phyloP scores from a whole-genome alignment of 1,140 invertebrate species.

The Lepidurus arcticus region DNA sequence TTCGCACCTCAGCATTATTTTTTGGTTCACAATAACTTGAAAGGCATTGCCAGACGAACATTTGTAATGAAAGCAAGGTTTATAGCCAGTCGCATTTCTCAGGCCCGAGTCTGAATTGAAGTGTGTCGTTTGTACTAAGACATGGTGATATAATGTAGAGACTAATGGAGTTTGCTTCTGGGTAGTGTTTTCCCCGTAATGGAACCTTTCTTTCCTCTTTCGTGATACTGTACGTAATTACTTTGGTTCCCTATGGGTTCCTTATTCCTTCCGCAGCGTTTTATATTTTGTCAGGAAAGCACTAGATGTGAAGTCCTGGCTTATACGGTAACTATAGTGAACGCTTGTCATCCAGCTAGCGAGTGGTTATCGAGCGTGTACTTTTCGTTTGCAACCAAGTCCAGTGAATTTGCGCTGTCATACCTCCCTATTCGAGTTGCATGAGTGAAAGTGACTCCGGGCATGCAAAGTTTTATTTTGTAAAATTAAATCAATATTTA shows the following conservation, averaged over 20 bases:
- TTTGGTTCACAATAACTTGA: too few relatives aligned
- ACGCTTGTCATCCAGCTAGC: background rate
- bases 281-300: background rate
- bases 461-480: background rate
- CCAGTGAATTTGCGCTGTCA: background rate
- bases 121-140: background rate
- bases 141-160: background rate
- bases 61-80: background rate
- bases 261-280: background rate
- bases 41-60: background rate
- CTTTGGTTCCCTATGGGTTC: background rate
- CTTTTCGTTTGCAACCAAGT: background rate
- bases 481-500: conserved; percentile 7
- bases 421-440: background rate
- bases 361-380: background rate
- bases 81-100: background rate
- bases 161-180: background rate
- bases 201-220: background rate
- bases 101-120: background rate
- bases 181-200: background rate
- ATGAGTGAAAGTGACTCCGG: background rate
- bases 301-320: background rate
- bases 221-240: background rate
- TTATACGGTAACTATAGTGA: background rate
- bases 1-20: too few relatives aligned